Evolutionary conservation across 2,113 vertebrate genomes (phyloP).

Genomic region (Puffinus mauretanicus): DNA sequence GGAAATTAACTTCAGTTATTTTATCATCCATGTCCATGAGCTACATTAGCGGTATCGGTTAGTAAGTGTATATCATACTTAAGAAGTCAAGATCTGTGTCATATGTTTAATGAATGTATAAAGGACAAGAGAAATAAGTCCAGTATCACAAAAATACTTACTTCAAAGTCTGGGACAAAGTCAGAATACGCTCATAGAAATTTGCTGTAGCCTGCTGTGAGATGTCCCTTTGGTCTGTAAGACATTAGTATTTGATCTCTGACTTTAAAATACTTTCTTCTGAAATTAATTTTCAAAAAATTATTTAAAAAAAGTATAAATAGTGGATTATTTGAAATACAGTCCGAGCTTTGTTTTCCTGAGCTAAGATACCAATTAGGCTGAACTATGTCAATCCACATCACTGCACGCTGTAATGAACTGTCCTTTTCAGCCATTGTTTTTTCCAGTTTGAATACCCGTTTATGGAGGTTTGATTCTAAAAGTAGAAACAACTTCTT

Average conservation of each 20-base stretch:
- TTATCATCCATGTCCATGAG: background rate
- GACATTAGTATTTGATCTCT: background rate
- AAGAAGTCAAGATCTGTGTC: background rate
- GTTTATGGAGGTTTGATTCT: conserved; percentile 5
- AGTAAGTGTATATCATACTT: background rate
- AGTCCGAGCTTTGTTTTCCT: conserved; percentile 36
- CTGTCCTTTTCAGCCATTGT: background rate
- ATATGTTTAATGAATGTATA: background rate
- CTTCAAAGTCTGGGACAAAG: background rate
- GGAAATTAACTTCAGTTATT: conserved; percentile 19
- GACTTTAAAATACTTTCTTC: background rate
- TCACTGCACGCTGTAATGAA: conserved; percentile 4
- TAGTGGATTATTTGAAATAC: conserved; percentile 7
- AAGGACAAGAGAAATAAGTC: background rate
- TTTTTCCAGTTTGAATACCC: conserved; percentile 19
- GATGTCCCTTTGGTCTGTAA: background rate
- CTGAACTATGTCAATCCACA: conserved; percentile 4
- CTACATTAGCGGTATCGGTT: background rate
- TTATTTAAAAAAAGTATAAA: background rate
- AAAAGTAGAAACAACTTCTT: conserved; percentile 36
- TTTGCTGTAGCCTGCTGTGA: background rate
- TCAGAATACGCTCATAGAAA: background rate
- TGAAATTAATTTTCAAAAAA: background rate
- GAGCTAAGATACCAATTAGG: background rate
- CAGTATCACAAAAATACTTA: background rate